These are phyloP conservation scores for Ciconia maguari DNA, from an alignment of 2,113 vertebrate genomes.

Conservation along the genomic window DNA sequence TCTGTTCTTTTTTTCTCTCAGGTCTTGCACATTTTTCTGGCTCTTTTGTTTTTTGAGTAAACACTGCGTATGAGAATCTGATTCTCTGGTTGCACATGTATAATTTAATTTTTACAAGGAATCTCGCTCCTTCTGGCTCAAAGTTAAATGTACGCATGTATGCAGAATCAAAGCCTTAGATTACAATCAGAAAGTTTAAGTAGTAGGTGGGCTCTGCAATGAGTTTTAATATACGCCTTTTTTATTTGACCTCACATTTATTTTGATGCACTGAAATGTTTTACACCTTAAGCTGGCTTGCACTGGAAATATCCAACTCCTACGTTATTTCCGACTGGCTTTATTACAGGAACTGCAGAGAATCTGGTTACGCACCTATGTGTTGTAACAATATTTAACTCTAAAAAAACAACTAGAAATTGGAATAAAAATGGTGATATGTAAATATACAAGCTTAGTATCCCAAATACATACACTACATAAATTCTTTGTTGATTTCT, in stretches of 20 bases:
- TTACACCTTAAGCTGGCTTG: neutral
- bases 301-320: neutral
- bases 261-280: neutral
- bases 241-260: neutral
- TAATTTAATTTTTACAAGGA: conserved; percentile 29
- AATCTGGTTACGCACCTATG: neutral
- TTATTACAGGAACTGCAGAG: neutral
- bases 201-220: neutral
- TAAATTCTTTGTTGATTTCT: neutral
- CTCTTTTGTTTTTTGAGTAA: conserved; percentile 2
- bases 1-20: neutral
- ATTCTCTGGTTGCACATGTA: neutral
- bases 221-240: neutral
- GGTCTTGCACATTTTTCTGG: neutral
- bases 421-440: neutral
- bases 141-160: neutral
- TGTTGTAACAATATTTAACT: neutral
- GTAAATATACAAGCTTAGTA: neutral
- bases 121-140: neutral
- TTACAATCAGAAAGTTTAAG: neutral
- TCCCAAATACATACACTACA: neutral
- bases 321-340: neutral
- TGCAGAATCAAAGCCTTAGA: neutral
- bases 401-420: neutral
- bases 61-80: neutral